phyloP scores from a whole-genome alignment of 1,140 invertebrate genomes.

The Caenorhabditis brenneri region DNA sequence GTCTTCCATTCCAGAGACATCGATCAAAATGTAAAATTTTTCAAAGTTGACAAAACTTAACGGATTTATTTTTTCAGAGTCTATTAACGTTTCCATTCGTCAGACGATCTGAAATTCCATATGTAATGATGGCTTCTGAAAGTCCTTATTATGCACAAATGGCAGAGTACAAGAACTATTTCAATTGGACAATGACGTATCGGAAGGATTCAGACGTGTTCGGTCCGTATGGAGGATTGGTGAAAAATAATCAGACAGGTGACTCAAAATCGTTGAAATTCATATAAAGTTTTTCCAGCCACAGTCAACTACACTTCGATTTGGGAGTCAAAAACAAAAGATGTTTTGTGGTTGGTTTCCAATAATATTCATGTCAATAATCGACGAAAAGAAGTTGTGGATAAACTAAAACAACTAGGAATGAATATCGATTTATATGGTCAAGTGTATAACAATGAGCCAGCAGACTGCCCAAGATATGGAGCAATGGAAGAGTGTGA shows the following conservation, averaged over 20 bases:
- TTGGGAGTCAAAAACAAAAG: slow-evolving; percentile 23
- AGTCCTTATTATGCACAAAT: not conserved
- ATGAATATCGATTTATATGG: not conserved
- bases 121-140: not conserved
- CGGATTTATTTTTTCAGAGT: not conserved
- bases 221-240: slow-evolving; percentile 30
- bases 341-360: not conserved
- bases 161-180: not conserved
- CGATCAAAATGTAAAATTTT: not conserved
- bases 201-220: slow-evolving; percentile 41
- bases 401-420: not conserved
- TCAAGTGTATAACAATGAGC: not conserved
- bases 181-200: slow-evolving; percentile 55
- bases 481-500: not conserved
- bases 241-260: not conserved
- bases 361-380: not conserved
- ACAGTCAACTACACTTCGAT: not conserved
- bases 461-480: not conserved
- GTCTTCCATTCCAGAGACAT: not conserved
- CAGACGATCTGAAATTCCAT: not conserved
- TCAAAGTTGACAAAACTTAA: not conserved
- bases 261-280: not conserved
- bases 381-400: not conserved
- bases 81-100: not conserved
- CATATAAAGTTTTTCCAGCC: not conserved